These are phyloP conservation scores for Danio aesculapii DNA, from an alignment of 2,797 vertebrate genomes.

Conservation along the genomic window DNA sequence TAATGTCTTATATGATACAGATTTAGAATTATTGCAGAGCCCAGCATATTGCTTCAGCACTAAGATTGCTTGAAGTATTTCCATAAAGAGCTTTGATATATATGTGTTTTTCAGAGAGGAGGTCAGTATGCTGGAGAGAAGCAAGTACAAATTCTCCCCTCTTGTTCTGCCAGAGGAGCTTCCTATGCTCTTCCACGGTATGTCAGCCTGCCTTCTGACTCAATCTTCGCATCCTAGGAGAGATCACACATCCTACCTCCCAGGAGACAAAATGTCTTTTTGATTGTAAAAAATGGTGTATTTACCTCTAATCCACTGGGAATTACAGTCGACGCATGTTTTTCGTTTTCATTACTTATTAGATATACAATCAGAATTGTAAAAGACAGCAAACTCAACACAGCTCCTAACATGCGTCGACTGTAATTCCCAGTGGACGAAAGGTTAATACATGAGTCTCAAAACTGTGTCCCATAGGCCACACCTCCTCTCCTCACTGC, in stretches of 20 bases:
- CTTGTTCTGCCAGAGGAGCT: conserved; percentile 85
- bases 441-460: no score
- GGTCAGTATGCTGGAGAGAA: conserved; percentile 90
- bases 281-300: conserved; percentile 5
- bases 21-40: background rate
- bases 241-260: background rate
- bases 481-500: no score
- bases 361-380: no score
- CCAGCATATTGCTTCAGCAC: background rate
- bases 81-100: background rate
- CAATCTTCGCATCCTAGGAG: background rate
- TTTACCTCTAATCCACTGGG: no score
- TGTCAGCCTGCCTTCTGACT: conserved; percentile 45
- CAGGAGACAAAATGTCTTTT: conserved; percentile 22
- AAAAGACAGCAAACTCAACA: no score
- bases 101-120: conserved; percentile 83
- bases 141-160: conserved; percentile 92
- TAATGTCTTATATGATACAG: background rate
- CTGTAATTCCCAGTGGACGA: no score
- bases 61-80: background rate
- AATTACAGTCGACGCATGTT: no score
- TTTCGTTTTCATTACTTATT: no score
- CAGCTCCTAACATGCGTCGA: no score
- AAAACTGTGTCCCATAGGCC: no score
- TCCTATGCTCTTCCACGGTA: conserved; percentile 87